Evolutionary conservation across 2,888 invertebrate species (phyloP).

Genomic region (Diaprepes abbreviatus): DNA sequence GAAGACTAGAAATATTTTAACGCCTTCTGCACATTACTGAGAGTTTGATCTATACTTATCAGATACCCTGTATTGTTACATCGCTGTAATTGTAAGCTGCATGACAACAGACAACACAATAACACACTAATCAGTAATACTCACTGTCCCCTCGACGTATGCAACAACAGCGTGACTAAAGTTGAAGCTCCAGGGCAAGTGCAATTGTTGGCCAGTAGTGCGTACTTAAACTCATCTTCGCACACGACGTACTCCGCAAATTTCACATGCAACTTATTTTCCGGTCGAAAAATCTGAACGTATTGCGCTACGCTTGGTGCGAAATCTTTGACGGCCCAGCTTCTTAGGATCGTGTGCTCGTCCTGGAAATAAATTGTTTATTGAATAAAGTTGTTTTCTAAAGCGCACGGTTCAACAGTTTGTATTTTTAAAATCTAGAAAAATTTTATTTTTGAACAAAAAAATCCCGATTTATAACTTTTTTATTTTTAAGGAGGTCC

Average conservation of each 20-base stretch:
- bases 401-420: not conserved
- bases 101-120: too few species aligned
- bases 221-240: conserved; percentile 99
- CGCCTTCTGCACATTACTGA: too few species aligned
- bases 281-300: conserved; percentile 97
- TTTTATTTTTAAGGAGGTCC: too few species aligned
- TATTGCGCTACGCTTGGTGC: conserved; percentile 97
- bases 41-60: too few species aligned
- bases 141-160: conserved; percentile 98
- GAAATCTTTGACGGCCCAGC: conserved; percentile 99
- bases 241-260: conserved; percentile 99
- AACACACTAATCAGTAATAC: conserved; percentile 70
- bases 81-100: too few species aligned
- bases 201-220: conserved; percentile 97
- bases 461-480: too few species aligned
- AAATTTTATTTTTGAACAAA: too few species aligned
- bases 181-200: conserved; percentile 98
- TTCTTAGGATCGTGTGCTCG: conserved; percentile 81
- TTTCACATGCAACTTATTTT: conserved; percentile 98
- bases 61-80: too few species aligned
- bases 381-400: not conserved
- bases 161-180: conserved; percentile 92
- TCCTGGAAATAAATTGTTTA: conserved; percentile 68
- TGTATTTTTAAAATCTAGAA: too few species aligned
- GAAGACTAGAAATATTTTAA: too few species aligned